Base-by-base conservation (phyloP, 2,797 vertebrate species). In the Mus caroli region DNA sequence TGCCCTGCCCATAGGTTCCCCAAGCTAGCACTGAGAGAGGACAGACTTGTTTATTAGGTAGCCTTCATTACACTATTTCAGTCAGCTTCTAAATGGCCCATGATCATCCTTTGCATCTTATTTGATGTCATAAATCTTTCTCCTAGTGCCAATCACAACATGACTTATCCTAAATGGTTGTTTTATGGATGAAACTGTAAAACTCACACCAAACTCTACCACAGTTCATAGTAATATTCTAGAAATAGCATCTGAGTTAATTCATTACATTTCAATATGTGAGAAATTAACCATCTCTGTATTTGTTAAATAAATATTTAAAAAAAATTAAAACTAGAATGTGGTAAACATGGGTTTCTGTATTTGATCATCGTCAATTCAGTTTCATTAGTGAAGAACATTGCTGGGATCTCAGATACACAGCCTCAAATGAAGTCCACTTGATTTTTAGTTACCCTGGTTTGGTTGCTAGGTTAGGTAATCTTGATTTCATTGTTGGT, bases 311-410 rank as follows among this genome's bases (percentile, higher is more conserved):
- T 9, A 83, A 88, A 37, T 10, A 60, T 7, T 9, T 24, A 17
- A 91, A 73, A 52, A 73, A 82, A n/a, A 86, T 96, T 94, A 75
- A 58, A 94, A 54, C 50, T 15, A 75, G 14, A 1, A 37, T 62
- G 22, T 88, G 31, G 10, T 85, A 85, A 93, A 62, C 26, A 34
- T 6, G 43, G 12, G 26, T 43, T 89, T 90, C n/a, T 75, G 0
- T 82, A 67, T 84, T 73, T 56, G 15, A 1, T 77, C 46, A 43
- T 60, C 24, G 69, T 93, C 19, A 77, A 20, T 80, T 86, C 15
- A 89, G 50, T 78, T 96, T 94, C 13, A 46, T 77, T 14, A 92
- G 34, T 96, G 52, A 77, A 24, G 22, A 90, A 43, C 34, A 12
- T 19, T 76, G 89, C 46, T 87, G 43, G 86, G 43, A 20, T 46